phyloP scores from a whole-genome alignment of 2,888 invertebrate genomes.

The Gerris lacustris region DNA sequence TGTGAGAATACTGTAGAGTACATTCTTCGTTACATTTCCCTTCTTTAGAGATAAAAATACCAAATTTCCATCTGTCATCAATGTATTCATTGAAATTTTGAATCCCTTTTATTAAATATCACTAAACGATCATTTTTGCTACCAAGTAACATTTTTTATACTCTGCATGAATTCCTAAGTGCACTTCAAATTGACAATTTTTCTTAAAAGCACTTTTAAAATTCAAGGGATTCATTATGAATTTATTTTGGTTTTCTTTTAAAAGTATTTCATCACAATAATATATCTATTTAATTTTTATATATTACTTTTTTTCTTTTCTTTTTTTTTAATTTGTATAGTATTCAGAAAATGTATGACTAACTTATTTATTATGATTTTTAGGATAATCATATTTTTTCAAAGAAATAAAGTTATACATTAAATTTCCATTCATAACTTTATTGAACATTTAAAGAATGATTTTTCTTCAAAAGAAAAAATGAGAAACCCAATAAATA shows the following conservation, averaged over 20 bases:
- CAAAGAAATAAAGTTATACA: background rate
- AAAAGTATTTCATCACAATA: background rate
- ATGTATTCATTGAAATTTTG: too few species aligned
- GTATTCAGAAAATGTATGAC: background rate
- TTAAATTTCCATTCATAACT: background rate
- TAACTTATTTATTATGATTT: conserved; percentile 25
- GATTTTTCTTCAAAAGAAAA: conserved; percentile 2
- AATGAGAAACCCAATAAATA: background rate
- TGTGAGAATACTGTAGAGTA: too few species aligned
- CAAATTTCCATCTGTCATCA: too few species aligned
- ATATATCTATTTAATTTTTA: background rate
- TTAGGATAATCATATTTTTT: conserved; percentile 19
- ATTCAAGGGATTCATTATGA: background rate
- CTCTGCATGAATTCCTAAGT: too few species aligned
- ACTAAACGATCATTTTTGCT: too few species aligned
- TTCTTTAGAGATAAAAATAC: too few species aligned
- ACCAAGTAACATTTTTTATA: too few species aligned
- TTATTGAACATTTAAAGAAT: conserved; percentile 4
- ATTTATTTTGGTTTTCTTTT: background rate
- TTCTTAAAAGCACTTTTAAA: background rate
- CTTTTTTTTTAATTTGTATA: background rate
- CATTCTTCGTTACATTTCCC: too few species aligned
- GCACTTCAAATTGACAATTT: too few species aligned
- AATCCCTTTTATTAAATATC: too few species aligned
- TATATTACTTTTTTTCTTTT: too few species aligned